Evolutionary conservation across 2,888 invertebrate species (phyloP), one percentile per base, ranked within the genome.

Genomic region (Eremobia ochroleuca): DNA sequence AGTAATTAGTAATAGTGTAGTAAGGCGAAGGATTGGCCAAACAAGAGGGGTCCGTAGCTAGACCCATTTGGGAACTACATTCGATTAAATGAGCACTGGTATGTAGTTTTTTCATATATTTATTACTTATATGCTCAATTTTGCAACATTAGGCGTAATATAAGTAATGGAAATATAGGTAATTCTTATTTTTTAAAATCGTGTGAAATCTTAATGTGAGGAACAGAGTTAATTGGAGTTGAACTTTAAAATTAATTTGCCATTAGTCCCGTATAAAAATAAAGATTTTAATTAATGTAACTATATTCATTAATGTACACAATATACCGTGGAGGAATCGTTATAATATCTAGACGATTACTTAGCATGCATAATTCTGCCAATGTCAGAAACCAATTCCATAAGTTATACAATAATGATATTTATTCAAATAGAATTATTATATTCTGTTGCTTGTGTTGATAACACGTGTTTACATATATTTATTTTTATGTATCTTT

Each of bases 331-430:
- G 31, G 18, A 76, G 21, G 31, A 59, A 49, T 75, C 31, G 40
- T 49, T 55, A 37, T 13, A 46, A 4, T 13, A 52, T 40, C 13
- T 15, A 52, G 62, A 15, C 11, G 37, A 72, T 68, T 25, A 31
- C 11, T 73, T 65, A 67, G 9, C 37, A 46, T 40, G 46, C 37
- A n/a, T 77, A 37, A 25, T 37, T 43, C 25, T 52, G 25, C 25
- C 72, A 79, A 72, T 79, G 72, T 37, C 61, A 79, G 59, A 37
- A 71, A 78, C 31, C 21, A 78, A 59, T 31, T 15, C 59, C 31
- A 18, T 18, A 59, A 1, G 4, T 11, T 55, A 52, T 49, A 4
- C 21, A 21, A 28, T n/a, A n/a, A n/a, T 55, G 13, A 55, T 6
- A 49, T 21, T 49, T 18, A 43, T 43, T 43, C 13, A 43, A 43